phyloP scores from a whole-genome alignment of 2,113 vertebrate genomes.

The Charina bottae region DNA sequence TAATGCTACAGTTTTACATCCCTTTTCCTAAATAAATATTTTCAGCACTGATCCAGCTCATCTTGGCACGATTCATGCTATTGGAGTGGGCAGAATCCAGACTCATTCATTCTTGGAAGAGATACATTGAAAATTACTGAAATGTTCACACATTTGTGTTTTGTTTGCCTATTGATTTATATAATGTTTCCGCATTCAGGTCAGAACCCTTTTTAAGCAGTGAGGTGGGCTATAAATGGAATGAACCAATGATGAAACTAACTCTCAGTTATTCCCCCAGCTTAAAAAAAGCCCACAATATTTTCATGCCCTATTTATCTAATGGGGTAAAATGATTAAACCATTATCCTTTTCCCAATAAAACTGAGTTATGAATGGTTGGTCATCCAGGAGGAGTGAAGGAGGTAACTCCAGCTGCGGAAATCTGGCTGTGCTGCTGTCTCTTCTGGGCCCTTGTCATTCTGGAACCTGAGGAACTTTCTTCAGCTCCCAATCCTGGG shows the following conservation, averaged over 20 bases:
- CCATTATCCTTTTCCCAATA: background rate
- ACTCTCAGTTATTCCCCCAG: background rate
- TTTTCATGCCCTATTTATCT: background rate
- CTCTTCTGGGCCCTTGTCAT: background rate
- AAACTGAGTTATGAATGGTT: accelerated
- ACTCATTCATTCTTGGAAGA: background rate
- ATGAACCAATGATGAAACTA: background rate
- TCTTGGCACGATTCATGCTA: background rate
- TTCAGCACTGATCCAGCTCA: background rate
- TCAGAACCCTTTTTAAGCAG: background rate
- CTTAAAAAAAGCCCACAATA: background rate
- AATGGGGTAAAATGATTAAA: background rate
- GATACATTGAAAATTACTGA: background rate
- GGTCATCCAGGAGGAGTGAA: background rate
- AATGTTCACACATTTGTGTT: background rate
- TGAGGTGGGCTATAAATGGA: background rate
- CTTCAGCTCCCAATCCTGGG: background rate
- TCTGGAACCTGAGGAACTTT: background rate
- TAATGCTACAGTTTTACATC: background rate
- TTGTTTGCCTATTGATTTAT: background rate
- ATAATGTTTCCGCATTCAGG: background rate
- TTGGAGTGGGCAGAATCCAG: background rate
- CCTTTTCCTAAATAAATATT: background rate
- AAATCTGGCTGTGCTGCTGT: background rate
- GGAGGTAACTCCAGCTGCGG: background rate